These are phyloP conservation scores for Antheraea yamamai DNA, from an alignment of 2,888 invertebrate genomes.

Conservation along the genomic window DNA sequence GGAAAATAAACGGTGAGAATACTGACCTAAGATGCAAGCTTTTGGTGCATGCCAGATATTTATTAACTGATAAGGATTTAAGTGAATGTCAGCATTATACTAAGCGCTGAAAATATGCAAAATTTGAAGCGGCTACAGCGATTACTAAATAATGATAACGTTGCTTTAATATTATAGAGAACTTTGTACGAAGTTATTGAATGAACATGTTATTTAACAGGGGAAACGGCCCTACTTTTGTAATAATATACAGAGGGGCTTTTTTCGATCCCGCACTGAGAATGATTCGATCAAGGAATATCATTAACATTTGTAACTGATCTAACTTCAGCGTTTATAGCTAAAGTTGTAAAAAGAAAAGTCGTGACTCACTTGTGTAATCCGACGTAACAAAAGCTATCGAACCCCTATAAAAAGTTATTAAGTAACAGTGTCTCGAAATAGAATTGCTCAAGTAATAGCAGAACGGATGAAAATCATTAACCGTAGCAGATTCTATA, in stretches of 20 bases:
- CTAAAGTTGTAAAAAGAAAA: constrained; percentile 28
- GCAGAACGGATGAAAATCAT: constrained; percentile 64
- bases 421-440: constrained; percentile 51
- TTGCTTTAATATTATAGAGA: not conserved
- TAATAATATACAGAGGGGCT: constrained; percentile 52
- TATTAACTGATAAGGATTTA: constrained; percentile 32
- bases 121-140: constrained; percentile 24
- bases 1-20: constrained; percentile 78
- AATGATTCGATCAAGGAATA: constrained; percentile 3
- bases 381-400: constrained; percentile 29
- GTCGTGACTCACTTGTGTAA: constrained; percentile 30
- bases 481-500: constrained; percentile 73
- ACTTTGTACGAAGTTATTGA: constrained; percentile 3
- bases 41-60: constrained; percentile 30
- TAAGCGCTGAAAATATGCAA: constrained; percentile 35
- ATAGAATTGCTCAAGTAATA: constrained; percentile 58
- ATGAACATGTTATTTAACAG: constrained; percentile 50
- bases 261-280: constrained; percentile 27
- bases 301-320: constrained; percentile 6
- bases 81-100: constrained; percentile 54
- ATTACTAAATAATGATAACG: constrained; percentile 5
- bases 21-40: constrained; percentile 29
- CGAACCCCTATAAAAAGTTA: constrained; percentile 51
- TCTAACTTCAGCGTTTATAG: constrained; percentile 9
- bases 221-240: constrained; percentile 46